A percentile compares a stretch with the other conserved stretches of the same genome.
These are phyloP conservation scores for Nesometra sesokonis DNA, from an alignment of 35 echinoderm and acorn worm species.

Conservation along the genomic window DNA sequence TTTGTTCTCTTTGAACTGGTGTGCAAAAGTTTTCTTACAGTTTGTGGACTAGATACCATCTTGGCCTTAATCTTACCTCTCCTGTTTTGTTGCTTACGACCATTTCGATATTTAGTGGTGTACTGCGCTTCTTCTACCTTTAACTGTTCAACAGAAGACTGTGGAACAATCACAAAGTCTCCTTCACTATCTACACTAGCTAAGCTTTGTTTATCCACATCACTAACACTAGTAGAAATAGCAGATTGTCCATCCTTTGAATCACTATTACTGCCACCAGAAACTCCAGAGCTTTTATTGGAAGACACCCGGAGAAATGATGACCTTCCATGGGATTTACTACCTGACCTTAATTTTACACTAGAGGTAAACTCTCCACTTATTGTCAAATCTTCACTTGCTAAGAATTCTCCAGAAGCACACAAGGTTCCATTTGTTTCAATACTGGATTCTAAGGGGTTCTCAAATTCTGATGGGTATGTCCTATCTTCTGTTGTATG, in stretches of 20 bases:
- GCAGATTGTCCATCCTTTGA: not conserved
- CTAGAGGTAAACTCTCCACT: not conserved
- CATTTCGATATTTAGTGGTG: not conserved
- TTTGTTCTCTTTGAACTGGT: constrained; percentile 11
- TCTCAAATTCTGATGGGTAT: not conserved
- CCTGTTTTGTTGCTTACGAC: not conserved
- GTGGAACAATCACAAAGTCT: not conserved
- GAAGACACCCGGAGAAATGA: not conserved
- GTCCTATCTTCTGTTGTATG: not conserved
- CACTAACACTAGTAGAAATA: not conserved
- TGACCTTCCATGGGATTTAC: not conserved
- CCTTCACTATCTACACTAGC: not conserved
- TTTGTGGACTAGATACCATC: constrained; percentile 40
- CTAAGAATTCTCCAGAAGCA: not conserved
- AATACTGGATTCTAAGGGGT: not conserved
- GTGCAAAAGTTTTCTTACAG: constrained; percentile 36
- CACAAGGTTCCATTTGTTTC: not conserved
- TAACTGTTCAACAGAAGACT: not conserved
- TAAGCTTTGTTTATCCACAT: not conserved
- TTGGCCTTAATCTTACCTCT: constrained; percentile 8
- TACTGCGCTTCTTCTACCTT: not conserved
- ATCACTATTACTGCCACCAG: not conserved
- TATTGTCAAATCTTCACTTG: not conserved
- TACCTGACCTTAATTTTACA: not conserved
- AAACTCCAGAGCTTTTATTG: not conserved